Base-by-base conservation (phyloP, 2,797 vertebrate species). In the Arnoldichthys spilopterus region DNA sequence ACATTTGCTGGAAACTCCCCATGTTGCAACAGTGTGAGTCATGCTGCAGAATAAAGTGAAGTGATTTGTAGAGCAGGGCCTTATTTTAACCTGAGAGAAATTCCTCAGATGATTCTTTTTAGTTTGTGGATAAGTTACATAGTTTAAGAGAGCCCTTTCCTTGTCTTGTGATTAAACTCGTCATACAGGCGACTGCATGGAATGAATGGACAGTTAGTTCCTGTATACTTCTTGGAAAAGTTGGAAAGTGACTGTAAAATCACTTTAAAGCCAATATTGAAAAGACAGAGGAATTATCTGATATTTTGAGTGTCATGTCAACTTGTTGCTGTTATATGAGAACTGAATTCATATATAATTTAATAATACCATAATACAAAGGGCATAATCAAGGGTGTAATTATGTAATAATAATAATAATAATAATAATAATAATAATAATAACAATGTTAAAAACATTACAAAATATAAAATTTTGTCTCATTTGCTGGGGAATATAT, bases 11-110 rank as follows among this genome's bases (percentile, higher is more conserved):
- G 68, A 78, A 51, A 63, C 32, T 49, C 53, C 24, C 28, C 6
- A 51, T 62, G 34, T 56, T 69, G 28, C 71, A 64, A 77, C 49
- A 16, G 18, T 59, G 13, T 45, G 45, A 74, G 63, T 76, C 16
- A 49, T 72, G 58, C 22, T 61, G 5, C 47, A 18, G 24, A 49
- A 12, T 68, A 5, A 49, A n/a, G 18, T 34, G 22, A 16, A 40
- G 11, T 0, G 13, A 49, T 61, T 61, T 22, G 54, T 16, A 43
- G 13, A 47, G 24, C 9, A 34, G 28, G 15, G 13, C 16, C 37
- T 34, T 47, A 6, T 62, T 20, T 16, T 43, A 54, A 67, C 26
- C 61, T 81, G 56, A 3, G 2, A 16, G 26, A 64, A 28, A 59
- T 59, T 72, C 13, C 20, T 66, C 5, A 76, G 58, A 47, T 69